Conservation (phyloP, 2,888 invertebrate genomes). For the Pseudolycoriella hygida region DNA sequence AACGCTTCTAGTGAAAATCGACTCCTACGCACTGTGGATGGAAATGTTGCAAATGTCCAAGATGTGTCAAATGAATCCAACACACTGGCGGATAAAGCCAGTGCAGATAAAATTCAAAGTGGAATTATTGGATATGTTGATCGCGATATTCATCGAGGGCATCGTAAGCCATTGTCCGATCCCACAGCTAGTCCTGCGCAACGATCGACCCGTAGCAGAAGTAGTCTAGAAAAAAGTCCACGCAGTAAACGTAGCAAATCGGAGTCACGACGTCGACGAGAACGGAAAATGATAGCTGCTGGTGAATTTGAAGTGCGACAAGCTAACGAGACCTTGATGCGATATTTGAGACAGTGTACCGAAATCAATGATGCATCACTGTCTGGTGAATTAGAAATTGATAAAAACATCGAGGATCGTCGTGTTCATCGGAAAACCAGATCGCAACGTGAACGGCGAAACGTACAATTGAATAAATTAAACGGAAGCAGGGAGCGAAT, state of each 20-base stretch:
- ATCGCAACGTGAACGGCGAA: constrained; percentile 27
- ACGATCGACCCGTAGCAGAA: constrained; percentile 26
- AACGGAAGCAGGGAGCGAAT: constrained; percentile 1
- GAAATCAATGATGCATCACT: constrained; percentile 29
- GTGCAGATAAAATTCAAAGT: constrained; percentile 18
- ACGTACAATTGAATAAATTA: not conserved
- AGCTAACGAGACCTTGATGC: constrained; percentile 29
- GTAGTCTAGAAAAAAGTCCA: constrained; percentile 28
- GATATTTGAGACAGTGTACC: constrained; percentile 29
- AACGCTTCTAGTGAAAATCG: not conserved
- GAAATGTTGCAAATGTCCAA: not conserved
- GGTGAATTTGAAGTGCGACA: constrained; percentile 30
- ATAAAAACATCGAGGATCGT: constrained; percentile 27
- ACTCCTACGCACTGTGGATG: not conserved
- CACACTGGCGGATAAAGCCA: not conserved
- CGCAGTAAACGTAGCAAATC: constrained; percentile 30
- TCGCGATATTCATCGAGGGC: constrained; percentile 23
- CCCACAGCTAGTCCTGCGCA: constrained; percentile 30
- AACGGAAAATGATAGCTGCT: constrained; percentile 28
- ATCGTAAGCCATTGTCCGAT: constrained; percentile 23
- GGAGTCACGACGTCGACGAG: constrained; percentile 26
- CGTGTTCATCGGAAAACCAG: constrained; percentile 28
- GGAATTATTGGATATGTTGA: constrained; percentile 29
- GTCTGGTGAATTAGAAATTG: constrained; percentile 29
- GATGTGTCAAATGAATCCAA: not conserved